phyloP scores from a whole-genome alignment of 2,888 invertebrate genomes.

The Drosophila siamana region DNA sequence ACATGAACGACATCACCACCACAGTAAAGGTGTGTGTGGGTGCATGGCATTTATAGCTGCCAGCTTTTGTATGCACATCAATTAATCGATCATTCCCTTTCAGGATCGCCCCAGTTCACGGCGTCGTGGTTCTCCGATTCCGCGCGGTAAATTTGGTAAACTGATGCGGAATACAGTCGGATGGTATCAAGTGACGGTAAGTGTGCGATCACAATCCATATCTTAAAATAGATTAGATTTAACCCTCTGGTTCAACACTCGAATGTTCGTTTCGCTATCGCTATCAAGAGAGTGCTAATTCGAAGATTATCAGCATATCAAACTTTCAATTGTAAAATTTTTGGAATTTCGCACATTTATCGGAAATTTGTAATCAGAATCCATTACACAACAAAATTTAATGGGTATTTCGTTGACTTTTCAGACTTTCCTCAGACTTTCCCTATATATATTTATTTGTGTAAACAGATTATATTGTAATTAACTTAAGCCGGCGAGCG shows the following conservation, averaged over 20 bases:
- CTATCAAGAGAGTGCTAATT: not conserved
- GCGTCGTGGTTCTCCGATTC: constrained; percentile 66
- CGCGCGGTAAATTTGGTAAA: constrained; percentile 80
- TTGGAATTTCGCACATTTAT: not conserved
- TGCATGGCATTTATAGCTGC: not conserved
- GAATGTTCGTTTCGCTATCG: not conserved
- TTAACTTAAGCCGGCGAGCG: not conserved
- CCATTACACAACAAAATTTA: not conserved
- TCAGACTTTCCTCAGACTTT: not conserved
- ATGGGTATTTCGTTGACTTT: not conserved
- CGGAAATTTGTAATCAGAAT: not conserved
- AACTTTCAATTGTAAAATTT: not conserved
- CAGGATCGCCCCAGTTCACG: constrained; percentile 70
- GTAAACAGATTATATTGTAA: not conserved
- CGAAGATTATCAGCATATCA: not conserved
- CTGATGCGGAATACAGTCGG: constrained; percentile 85
- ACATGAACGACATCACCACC: constrained; percentile 81
- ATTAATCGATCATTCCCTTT: constrained; percentile 15
- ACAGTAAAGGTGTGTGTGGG: constrained; percentile 53
- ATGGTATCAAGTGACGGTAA: constrained; percentile 90
- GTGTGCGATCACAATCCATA: constrained; percentile 46
- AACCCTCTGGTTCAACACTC: not conserved
- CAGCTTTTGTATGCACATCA: not conserved
- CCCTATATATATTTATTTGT: not conserved
- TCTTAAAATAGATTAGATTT: not conserved